A percentile compares a stretch with the other conserved stretches of the same genome.
These are phyloP conservation scores for Linepithema humile DNA, from an alignment of 1,140 invertebrate genomes.

Conservation along the genomic window DNA sequence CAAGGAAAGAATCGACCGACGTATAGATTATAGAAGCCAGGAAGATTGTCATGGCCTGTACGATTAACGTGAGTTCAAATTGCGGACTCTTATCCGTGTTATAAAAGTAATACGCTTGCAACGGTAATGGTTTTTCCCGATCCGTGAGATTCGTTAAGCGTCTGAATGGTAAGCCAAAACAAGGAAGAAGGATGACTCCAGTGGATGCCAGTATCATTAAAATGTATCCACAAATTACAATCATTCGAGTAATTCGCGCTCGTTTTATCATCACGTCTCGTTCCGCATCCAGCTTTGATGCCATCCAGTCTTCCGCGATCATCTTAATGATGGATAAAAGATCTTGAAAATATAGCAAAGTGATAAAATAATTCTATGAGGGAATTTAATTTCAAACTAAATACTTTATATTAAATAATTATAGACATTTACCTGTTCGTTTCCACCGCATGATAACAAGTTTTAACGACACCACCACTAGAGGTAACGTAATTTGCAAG, in stretches of 20 bases:
- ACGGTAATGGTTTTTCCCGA: neutral
- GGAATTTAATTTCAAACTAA: too few relatives aligned
- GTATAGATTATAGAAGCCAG: neutral
- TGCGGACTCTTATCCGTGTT: slow-evolving; percentile 34
- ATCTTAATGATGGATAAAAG: slow-evolving; percentile 16
- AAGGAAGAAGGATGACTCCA: neutral
- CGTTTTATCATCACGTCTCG: slow-evolving; percentile 10
- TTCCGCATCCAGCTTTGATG: neutral
- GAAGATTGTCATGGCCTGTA: neutral
- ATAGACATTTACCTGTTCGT: neutral
- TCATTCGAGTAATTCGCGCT: neutral
- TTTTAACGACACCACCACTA: slow-evolving; percentile 5
- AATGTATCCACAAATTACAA: neutral
- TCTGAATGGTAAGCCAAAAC: neutral
- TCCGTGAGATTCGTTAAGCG: neutral
- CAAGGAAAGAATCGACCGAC: slow-evolving; percentile 11
- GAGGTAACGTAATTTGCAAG: slow-evolving; percentile 6
- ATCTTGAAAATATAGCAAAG: neutral
- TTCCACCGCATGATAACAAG: neutral
- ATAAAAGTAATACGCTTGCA: neutral
- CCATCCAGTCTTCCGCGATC: slow-evolving; percentile 54
- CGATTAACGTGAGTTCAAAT: slow-evolving; percentile 5
- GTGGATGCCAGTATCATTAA: neutral
- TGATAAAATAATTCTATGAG: neutral
- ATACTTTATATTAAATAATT: too few relatives aligned